Percentiles rank a stretch among this genome's conserved stretches.
These are phyloP conservation scores for Amorpha juglandis DNA, from an alignment of 2,888 invertebrate genomes.

Conservation along the genomic window DNA sequence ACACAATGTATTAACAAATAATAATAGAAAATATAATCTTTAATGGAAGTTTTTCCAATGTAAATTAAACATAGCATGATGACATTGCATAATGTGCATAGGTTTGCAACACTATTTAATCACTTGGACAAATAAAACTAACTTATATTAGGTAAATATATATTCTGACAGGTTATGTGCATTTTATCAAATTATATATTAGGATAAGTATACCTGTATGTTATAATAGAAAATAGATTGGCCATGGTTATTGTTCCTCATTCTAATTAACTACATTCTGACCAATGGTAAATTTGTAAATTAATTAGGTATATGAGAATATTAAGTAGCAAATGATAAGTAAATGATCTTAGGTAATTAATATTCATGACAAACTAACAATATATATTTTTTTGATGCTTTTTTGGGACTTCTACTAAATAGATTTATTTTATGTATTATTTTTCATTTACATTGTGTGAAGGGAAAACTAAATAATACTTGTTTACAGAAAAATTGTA, in stretches of 20 bases:
- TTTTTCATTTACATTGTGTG: not conserved
- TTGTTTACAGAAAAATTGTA: not conserved
- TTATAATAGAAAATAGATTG: not conserved
- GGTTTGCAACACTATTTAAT: not conserved
- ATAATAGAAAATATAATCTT: not conserved
- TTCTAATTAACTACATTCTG: too few relatives aligned
- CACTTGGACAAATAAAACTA: not conserved
- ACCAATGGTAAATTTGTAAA: too few relatives aligned
- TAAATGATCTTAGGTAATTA: too few relatives aligned
- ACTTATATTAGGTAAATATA: too few relatives aligned
- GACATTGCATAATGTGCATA: not conserved
- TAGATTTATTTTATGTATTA: not conserved
- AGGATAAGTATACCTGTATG: too few relatives aligned
- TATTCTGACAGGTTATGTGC: too few relatives aligned
- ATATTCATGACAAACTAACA: too few relatives aligned
- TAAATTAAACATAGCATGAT: not conserved
- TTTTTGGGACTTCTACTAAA: not conserved
- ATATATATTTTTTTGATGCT: too few relatives aligned
- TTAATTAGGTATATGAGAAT: too few relatives aligned
- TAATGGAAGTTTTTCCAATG: conserved; percentile 1
- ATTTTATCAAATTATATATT: too few relatives aligned
- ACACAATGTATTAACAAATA: conserved; percentile 3
- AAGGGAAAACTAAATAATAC: not conserved
- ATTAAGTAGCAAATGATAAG: too few relatives aligned
- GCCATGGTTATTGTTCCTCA: not conserved